phyloP scores from a whole-genome alignment of 2,888 invertebrate species.

The Diadromus collaris region DNA sequence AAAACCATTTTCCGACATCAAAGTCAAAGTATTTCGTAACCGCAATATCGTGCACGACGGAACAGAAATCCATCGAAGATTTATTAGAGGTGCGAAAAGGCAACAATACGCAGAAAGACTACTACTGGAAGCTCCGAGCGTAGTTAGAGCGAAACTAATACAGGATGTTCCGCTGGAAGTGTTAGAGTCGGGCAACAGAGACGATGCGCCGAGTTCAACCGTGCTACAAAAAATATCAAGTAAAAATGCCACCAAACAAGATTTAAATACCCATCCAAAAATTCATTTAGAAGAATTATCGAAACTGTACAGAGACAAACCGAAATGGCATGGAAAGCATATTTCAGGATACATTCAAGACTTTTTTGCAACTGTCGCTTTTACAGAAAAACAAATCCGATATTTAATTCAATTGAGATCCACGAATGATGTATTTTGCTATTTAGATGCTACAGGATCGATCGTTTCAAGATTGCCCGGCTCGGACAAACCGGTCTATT shows the following conservation, averaged over 20 bases:
- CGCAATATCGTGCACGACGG: slow-evolving; percentile 20
- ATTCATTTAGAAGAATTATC: slow-evolving; percentile 15
- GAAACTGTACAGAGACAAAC: background rate
- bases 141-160: background rate
- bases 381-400: slow-evolving; percentile 37
- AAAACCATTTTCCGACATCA: slow-evolving; percentile 15
- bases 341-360: slow-evolving; percentile 13
- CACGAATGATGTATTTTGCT: slow-evolving; percentile 19
- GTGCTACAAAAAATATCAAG: slow-evolving; percentile 31
- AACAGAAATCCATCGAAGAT: slow-evolving; percentile 36
- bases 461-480: slow-evolving; percentile 26
- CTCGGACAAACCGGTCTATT: slow-evolving; percentile 31
- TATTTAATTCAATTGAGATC: background rate
- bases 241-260: slow-evolving; percentile 4
- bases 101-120: background rate
- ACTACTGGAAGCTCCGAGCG: slow-evolving; percentile 2
- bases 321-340: slow-evolving; percentile 10
- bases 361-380: slow-evolving; percentile 9
- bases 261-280: slow-evolving; percentile 17
- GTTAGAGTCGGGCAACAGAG: slow-evolving; percentile 29
- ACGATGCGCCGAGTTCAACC: slow-evolving; percentile 22
- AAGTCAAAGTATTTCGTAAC: slow-evolving; percentile 14
- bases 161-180: slow-evolving; percentile 8
- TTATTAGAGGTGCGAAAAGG: slow-evolving; percentile 14
- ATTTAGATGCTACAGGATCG: slow-evolving; percentile 43